phyloP scores from a whole-genome alignment of 53 echinoderm and acorn worm genomes.

The Antedon mediterranea region DNA sequence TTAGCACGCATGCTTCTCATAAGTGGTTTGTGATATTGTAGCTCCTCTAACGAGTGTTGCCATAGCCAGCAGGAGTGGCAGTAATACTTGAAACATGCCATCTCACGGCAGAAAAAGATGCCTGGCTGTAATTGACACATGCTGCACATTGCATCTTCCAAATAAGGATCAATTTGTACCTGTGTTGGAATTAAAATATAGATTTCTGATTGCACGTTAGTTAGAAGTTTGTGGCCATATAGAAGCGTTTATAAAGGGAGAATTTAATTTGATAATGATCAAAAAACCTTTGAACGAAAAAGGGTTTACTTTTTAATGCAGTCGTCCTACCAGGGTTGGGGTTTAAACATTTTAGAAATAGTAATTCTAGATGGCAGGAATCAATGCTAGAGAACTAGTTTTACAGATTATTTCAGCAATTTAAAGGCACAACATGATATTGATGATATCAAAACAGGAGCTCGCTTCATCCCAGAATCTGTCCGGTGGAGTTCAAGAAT shows the following conservation, averaged over 20 bases:
- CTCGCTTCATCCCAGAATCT: too few relatives aligned
- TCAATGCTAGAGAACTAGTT: too few relatives aligned
- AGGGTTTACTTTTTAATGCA: too few relatives aligned
- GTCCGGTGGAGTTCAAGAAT: too few relatives aligned
- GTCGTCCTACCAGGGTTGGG: too few relatives aligned
- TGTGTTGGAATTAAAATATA: conserved; percentile 8
- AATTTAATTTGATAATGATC: too few relatives aligned
- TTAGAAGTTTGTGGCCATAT: too few relatives aligned
- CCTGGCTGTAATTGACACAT: conserved; percentile 80
- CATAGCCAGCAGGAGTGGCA: conserved; percentile 97
- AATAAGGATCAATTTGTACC: conserved; percentile 96
- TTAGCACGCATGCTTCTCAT: conserved; percentile 91
- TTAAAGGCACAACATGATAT: neutral
- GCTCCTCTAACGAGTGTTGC: conserved; percentile 82
- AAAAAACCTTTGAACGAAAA: too few relatives aligned
- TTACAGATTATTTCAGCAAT: too few relatives aligned
- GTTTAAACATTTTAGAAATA: too few relatives aligned
- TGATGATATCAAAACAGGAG: neutral
- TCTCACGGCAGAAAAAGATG: conserved; percentile 97
- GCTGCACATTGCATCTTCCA: conserved; percentile 89
- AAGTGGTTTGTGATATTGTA: conserved; percentile 84
- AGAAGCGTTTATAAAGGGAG: too few relatives aligned
- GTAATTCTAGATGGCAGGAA: too few relatives aligned
- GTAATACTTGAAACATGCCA: conserved; percentile 93
- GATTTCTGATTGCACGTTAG: neutral